Base-by-base conservation (phyloP, 2,113 vertebrate genomes). In the Anser cygnoides region DNA sequence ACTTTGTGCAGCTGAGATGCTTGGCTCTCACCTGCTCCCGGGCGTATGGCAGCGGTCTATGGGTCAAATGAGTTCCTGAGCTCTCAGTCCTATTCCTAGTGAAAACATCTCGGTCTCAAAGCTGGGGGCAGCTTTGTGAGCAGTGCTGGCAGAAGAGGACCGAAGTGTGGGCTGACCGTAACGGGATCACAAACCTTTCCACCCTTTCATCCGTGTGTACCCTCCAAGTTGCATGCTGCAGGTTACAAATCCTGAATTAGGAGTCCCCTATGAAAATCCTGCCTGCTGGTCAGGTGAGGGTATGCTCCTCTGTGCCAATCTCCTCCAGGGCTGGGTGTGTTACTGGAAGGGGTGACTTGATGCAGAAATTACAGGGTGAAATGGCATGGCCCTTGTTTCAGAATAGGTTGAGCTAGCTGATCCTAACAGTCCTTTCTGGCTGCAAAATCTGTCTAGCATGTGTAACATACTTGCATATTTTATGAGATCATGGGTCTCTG, bases 301-400 rank as follows among this genome's bases (percentile, higher is more conserved):
- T 1, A 14, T 3, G 71, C 49, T 83, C 63, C 33, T 2, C 10
- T 18, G 61, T 3, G 1, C n/a, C 20, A 7, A 8, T 33, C 37
- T 3, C 11, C 18, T 43, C 29, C 33, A 14, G 83, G 63, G 49
- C 37, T 59, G 63, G 58, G 3, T 20, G 35, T 28, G 54, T 16
- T 2, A 29, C 29, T 54, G 72, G 19, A 41, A 20, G 76, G 63
- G 57, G 13, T 11, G 58, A n/a, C 37, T 43, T 57, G 35, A 2
- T 6, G 73, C 54, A 46, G 91, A 54, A 84, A 50, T n/a, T 1
- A 31, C 54, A 26, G 85, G 54, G 33, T 22, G 43, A 35, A 28
- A 21, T 35, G 54, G 25, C 71, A 29, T 2, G 16, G 20, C 23
- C 59, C 20, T 44, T 41, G 15, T 37, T 44, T 33, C 17, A 2